Evolutionary conservation across 2,113 vertebrate species (phyloP).

Genomic region (Sporophila hypoxantha): DNA sequence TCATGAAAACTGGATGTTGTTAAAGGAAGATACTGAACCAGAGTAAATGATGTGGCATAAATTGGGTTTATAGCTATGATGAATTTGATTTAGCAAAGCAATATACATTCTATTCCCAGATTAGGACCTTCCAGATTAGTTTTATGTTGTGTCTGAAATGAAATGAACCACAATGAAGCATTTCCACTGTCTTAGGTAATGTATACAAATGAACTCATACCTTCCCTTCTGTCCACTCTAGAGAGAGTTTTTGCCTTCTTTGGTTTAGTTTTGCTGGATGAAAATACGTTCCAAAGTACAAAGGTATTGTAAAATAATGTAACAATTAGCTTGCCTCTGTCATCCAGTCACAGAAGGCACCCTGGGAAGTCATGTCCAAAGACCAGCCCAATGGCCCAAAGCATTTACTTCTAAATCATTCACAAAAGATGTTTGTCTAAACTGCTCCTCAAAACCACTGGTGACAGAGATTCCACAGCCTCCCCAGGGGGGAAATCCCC

Average conservation of each 20-base stretch:
- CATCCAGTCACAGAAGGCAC: background rate
- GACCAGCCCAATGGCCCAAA: background rate
- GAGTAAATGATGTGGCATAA: background rate
- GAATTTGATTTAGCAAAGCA: background rate
- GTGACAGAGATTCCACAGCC: background rate
- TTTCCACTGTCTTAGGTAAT: background rate
- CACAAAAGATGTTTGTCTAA: background rate
- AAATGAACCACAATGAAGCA: background rate
- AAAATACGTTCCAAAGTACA: background rate
- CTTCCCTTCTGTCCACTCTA: background rate
- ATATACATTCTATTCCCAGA: background rate
- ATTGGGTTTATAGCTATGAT: background rate
- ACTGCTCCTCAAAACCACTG: background rate
- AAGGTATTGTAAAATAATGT: background rate
- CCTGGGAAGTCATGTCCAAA: background rate
- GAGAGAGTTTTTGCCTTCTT: background rate
- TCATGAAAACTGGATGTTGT: background rate
- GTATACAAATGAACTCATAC: background rate
- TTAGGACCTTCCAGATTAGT: background rate
- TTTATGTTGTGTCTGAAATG: background rate
- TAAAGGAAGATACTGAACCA: background rate
- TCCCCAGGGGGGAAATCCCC: background rate
- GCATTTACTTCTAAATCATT: background rate
- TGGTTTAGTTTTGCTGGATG: background rate
- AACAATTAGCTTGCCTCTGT: background rate